Evolutionary conservation across 2,113 vertebrate species (phyloP).

Genomic region (Plecturocebus donacophilus): DNA sequence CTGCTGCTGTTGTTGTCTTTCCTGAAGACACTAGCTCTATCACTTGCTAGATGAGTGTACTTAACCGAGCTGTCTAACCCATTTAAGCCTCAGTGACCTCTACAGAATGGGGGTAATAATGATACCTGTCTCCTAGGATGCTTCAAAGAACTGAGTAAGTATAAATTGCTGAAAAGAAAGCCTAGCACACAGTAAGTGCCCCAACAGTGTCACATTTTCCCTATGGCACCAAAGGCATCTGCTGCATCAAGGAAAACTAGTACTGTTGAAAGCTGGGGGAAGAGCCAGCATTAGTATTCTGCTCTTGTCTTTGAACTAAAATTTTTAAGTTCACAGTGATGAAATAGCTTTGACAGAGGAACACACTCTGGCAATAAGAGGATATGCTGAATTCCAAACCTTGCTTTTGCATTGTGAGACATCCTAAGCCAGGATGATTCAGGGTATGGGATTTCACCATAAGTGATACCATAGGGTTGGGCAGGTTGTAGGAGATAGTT

Average conservation of each 20-base stretch:
- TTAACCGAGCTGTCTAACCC: too few relatives aligned
- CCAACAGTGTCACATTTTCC: accelerated
- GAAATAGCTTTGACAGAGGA: neutral
- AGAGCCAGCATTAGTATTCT: neutral
- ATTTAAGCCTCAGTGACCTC: neutral
- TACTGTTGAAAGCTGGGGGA: neutral
- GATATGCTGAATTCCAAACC: neutral
- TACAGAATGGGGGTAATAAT: too few relatives aligned
- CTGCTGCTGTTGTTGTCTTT: neutral
- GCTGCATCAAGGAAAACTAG: neutral
- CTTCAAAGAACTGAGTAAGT: neutral
- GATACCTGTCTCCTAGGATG: neutral
- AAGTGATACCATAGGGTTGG: too few relatives aligned
- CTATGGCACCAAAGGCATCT: neutral
- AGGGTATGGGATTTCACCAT: neutral
- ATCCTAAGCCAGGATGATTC: neutral
- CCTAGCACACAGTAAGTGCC: neutral
- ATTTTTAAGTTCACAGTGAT: neutral
- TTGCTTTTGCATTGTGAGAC: neutral
- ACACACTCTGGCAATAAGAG: neutral
- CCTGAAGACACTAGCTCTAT: neutral
- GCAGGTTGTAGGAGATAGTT: neutral
- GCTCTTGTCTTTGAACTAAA: neutral
- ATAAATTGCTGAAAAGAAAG: neutral
- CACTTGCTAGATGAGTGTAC: neutral